Evolutionary conservation across 2,888 invertebrate species (phyloP).

Genomic region (Spatulosminthurus flaviceps): DNA sequence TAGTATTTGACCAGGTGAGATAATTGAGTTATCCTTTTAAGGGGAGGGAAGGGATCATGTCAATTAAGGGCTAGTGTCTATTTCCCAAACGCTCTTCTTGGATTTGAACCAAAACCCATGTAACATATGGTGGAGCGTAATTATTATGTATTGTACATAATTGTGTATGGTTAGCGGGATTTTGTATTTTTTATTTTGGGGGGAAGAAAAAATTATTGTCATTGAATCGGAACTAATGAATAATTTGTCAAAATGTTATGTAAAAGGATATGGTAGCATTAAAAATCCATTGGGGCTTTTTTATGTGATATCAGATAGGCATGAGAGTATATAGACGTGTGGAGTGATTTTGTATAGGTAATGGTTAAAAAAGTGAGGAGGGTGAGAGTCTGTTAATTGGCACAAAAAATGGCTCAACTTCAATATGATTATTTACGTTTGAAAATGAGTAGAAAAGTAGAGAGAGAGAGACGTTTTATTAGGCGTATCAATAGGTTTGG

Average conservation of each 20-base stretch:
- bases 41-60: constrained; percentile 27
- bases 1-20: constrained; percentile 24
- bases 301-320: neutral
- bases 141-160: too few species aligned
- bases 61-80: neutral
- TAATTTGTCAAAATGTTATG: constrained; percentile 19
- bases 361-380: constrained; percentile 39
- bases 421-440: neutral
- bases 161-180: too few species aligned
- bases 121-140: too few species aligned
- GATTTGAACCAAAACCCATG: too few species aligned
- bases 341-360: constrained; percentile 21
- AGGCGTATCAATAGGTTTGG: constrained; percentile 40
- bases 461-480: constrained; percentile 26
- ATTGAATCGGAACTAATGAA: constrained; percentile 9
- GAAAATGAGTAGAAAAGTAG: neutral
- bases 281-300: constrained; percentile 31
- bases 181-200: too few species aligned
- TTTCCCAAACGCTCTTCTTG: too few species aligned
- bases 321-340: neutral
- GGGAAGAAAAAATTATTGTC: neutral
- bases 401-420: constrained; percentile 37
- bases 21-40: constrained; percentile 41
- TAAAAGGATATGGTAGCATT: constrained; percentile 20
- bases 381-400: constrained; percentile 44